Evolutionary conservation across 2,797 vertebrate genomes (phyloP).

Genomic region (Poeciliopsis paucimaculata): DNA sequence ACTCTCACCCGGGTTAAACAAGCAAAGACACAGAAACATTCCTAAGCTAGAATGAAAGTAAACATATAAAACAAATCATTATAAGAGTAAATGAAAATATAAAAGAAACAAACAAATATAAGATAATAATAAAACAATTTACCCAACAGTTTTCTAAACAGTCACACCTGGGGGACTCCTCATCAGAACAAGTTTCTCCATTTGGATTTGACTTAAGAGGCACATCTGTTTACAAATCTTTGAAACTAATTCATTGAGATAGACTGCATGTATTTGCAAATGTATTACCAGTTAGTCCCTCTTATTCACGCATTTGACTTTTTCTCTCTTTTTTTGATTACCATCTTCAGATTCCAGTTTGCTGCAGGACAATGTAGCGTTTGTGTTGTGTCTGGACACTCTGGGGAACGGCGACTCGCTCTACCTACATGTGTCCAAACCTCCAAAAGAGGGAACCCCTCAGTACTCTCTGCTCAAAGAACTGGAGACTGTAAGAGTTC

Average conservation of each 20-base stretch:
- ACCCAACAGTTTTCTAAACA: neutral
- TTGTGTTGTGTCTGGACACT: slow-evolving; percentile 96
- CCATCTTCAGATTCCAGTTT: slow-evolving; percentile 90
- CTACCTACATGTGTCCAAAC: slow-evolving; percentile 96
- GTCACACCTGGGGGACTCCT: neutral
- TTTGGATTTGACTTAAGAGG: neutral
- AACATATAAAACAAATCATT: too few relatives aligned
- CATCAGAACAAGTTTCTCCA: neutral
- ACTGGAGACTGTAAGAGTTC: slow-evolving; percentile 84
- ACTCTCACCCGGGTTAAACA: too few relatives aligned
- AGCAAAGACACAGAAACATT: too few relatives aligned
- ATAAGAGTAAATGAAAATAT: too few relatives aligned
- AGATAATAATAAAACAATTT: too few relatives aligned
- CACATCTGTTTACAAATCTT: neutral
- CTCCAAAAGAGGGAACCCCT: slow-evolving; percentile 93
- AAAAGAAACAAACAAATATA: too few relatives aligned
- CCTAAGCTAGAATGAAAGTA: too few relatives aligned
- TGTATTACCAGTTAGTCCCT: neutral
- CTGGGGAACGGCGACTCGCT: slow-evolving; percentile 88
- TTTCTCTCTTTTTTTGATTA: neutral
- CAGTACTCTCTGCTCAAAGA: slow-evolving; percentile 91
- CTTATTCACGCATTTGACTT: neutral
- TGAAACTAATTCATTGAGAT: neutral
- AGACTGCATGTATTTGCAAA: neutral
- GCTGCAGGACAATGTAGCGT: slow-evolving; percentile 97